phyloP scores from a whole-genome alignment of 2,113 vertebrate species.

The Beaufortia kweichowensis region DNA sequence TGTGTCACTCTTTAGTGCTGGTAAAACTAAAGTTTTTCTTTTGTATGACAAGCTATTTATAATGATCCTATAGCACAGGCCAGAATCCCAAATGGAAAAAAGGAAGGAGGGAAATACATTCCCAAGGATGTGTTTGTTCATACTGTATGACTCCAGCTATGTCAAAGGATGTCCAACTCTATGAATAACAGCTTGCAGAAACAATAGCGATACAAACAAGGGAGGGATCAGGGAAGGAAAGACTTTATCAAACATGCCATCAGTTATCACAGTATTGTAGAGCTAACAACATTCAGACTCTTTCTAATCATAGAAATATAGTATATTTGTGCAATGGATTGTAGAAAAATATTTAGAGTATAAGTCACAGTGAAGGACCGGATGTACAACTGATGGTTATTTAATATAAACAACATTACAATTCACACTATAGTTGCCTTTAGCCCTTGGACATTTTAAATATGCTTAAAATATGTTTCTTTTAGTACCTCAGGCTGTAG shows the following conservation, averaged over 20 bases:
- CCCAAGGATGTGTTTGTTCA: slow-evolving; percentile 22
- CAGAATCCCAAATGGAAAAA: not conserved
- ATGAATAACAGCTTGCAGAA: slow-evolving; percentile 32
- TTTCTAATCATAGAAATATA: not conserved
- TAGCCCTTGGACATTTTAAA: not conserved
- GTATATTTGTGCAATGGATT: not conserved
- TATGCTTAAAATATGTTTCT: not conserved
- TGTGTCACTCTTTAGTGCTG: too few species aligned
- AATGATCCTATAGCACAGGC: not conserved
- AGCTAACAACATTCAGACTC: not conserved
- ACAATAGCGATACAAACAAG: slow-evolving; percentile 39
- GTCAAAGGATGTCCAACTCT: slow-evolving; percentile 22
- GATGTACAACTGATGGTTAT: not conserved
- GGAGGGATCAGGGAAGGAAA: slow-evolving; percentile 18
- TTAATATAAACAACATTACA: not conserved
- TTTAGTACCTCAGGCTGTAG: not conserved
- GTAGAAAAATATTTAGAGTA: too few species aligned
- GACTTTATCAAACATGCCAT: slow-evolving; percentile 10
- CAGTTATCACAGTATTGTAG: not conserved
- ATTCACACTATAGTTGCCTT: not conserved
- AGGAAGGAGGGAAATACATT: slow-evolving; percentile 16
- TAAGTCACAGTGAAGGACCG: not conserved
- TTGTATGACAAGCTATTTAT: not conserved
- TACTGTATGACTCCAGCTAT: not conserved
- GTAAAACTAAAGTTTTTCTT: too few species aligned